Evolutionary conservation across 2,113 vertebrate species (phyloP), one percentile per base, ranked within the genome.

Genomic region (Clupea harengus): DNA sequence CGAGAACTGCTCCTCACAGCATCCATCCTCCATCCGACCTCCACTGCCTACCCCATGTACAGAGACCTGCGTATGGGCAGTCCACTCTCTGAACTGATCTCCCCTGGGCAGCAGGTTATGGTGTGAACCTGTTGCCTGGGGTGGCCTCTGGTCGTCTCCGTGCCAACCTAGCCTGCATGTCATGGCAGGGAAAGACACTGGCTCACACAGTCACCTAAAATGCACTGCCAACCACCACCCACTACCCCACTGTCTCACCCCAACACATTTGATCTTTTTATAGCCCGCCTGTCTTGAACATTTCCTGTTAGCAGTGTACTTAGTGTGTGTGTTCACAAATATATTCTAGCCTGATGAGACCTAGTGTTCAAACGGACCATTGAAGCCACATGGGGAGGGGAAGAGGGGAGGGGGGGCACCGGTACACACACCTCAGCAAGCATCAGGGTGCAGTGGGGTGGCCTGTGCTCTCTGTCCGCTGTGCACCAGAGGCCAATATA

Each of bases 401-500:
- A 17, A 39, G 9, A 4, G 81, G 7, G 45, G 5, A 1, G 8
- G 67, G 25, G 67, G 3, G 9, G 25, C 18, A 60, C 20, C 1
- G 18, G 18, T 20, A 22, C 20, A 22, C 72, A 17, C 72, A 39
- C 28, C 28, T 39, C 28, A 78, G n/a, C n/a, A 28, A 25, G 64
- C 15, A 18, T 78, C 72, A 78, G 32, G 28, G 2, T 78, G 39
- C 39, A 39, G 45, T 52, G 75, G 81, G 25, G 67, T 78, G 72
- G 6, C 72, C 72, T 17, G 25, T 17, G 32, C 72, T 78, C 32
- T 15, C 39, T 39, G 25, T 67, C 6, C 72, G 39, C 72, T 78
- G 72, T 32, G 28, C 72, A 17, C 28, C 95, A 95, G 95, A 95
- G 95, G 95, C 95, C 96, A 96, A 95, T 95, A 95, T 97, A 95